Conservation (phyloP, 2,888 invertebrate genomes). For the Helleia helle region DNA sequence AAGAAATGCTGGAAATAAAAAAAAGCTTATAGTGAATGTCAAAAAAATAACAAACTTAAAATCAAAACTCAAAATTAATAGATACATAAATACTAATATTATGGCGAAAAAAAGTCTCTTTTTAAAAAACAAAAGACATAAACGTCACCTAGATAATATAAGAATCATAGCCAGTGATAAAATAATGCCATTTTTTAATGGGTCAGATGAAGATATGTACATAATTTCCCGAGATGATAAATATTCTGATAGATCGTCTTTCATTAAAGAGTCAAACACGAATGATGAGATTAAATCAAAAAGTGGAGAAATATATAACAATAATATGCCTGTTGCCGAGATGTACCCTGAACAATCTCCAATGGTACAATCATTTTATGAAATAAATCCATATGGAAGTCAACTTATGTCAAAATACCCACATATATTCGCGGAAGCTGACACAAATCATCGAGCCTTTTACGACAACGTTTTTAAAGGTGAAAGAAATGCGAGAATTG, state of each 20-base stretch:
- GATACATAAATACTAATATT: conserved; percentile 39
- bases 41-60: conserved; percentile 38
- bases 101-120: conserved; percentile 36
- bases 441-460: conserved; percentile 31
- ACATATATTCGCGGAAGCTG: conserved; percentile 50
- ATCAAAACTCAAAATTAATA: conserved; percentile 37
- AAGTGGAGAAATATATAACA: conserved; percentile 21
- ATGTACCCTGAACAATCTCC: conserved; percentile 21
- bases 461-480: conserved; percentile 11
- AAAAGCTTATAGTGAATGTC: conserved; percentile 35
- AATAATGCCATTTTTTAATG: conserved; percentile 24
- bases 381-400: conserved; percentile 27
- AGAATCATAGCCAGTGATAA: conserved; percentile 41
- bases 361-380: conserved; percentile 15
- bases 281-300: conserved; percentile 25
- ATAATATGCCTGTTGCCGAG: conserved; percentile 27
- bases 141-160: conserved; percentile 48
- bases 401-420: conserved; percentile 53
- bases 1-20: conserved; percentile 27
- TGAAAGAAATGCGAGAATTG: conserved; percentile 2
- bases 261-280: conserved; percentile 32
- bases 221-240: too few species aligned
- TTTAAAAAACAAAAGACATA: conserved; percentile 41
- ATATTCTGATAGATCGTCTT: conserved; percentile 35
- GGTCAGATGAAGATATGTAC: conserved; percentile 43